Evolutionary conservation across 2,888 invertebrate genomes (phyloP).

Genomic region (Hololepta plana): DNA sequence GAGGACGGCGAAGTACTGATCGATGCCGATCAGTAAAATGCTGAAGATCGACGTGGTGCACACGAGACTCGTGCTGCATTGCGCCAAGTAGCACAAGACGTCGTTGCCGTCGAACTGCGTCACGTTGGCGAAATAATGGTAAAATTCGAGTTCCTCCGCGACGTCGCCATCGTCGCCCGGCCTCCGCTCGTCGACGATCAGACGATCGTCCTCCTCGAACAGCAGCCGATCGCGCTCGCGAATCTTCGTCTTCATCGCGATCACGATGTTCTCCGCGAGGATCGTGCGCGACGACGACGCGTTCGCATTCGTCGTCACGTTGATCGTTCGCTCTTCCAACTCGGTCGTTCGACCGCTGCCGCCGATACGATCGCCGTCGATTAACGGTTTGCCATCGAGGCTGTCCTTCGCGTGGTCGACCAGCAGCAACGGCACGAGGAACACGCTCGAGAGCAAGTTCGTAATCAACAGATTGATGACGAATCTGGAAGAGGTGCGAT

Average conservation of each 20-base stretch:
- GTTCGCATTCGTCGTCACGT: constrained; percentile 16
- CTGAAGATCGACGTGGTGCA: constrained; percentile 42
- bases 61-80: constrained; percentile 40
- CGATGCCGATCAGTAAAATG: constrained; percentile 41
- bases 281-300: constrained; percentile 23
- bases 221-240: constrained; percentile 4
- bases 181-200: constrained; percentile 6
- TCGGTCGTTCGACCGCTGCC: constrained; percentile 2
- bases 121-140: constrained; percentile 6
- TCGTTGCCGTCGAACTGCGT: constrained; percentile 4
- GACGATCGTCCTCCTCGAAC: constrained; percentile 4
- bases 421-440: constrained; percentile 32
- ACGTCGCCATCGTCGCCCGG: constrained; percentile 5
- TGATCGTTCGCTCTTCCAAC: constrained; percentile 2
- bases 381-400: background rate
- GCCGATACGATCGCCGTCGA: background rate
- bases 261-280: constrained; percentile 21
- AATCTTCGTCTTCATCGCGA: constrained; percentile 7
- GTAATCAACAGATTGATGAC: constrained; percentile 34
- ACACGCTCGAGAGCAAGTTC: constrained; percentile 30
- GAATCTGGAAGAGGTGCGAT: constrained; percentile 29
- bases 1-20: constrained; percentile 47
- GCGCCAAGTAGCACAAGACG: constrained; percentile 29
- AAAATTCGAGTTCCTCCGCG: constrained; percentile 6
- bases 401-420: constrained; percentile 29